A percentile compares a stretch with the other conserved stretches of the same genome.
Conservation (phyloP, 2,888 invertebrate species). For the Eupithecia centaureata region DNA sequence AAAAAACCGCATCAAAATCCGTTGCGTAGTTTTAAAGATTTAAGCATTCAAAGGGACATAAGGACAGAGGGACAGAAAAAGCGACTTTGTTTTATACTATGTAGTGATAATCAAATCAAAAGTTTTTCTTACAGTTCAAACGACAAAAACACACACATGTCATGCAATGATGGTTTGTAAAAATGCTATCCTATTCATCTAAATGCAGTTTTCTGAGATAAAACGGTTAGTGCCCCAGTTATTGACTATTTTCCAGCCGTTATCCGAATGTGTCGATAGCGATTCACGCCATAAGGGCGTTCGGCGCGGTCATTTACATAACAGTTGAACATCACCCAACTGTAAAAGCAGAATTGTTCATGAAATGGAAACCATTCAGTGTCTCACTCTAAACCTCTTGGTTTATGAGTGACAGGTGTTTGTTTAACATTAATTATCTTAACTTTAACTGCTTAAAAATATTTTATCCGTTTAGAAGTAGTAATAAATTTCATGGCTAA, state of each 20-base stretch:
- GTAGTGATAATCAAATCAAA: no score
- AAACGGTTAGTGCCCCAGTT: constrained; percentile 7
- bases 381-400: background rate
- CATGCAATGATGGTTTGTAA: background rate
- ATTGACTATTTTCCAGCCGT: background rate
- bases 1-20: no score
- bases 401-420: background rate
- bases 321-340: background rate
- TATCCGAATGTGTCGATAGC: constrained; percentile 4
- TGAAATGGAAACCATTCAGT: background rate
- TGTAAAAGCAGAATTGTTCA: constrained; percentile 1
- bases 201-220: background rate
- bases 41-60: no score
- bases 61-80: no score
- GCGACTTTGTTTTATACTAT: no score
- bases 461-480: no score
- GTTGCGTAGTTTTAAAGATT: no score
- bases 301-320: constrained; percentile 6
- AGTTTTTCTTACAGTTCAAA: no score
- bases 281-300: constrained; percentile 1
- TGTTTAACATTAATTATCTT: no score
- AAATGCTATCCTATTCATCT: background rate
- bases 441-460: no score
- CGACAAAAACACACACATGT: no score
- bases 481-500: no score